phyloP scores from a whole-genome alignment of 2,888 invertebrate genomes.

The Gibbula magus region DNA sequence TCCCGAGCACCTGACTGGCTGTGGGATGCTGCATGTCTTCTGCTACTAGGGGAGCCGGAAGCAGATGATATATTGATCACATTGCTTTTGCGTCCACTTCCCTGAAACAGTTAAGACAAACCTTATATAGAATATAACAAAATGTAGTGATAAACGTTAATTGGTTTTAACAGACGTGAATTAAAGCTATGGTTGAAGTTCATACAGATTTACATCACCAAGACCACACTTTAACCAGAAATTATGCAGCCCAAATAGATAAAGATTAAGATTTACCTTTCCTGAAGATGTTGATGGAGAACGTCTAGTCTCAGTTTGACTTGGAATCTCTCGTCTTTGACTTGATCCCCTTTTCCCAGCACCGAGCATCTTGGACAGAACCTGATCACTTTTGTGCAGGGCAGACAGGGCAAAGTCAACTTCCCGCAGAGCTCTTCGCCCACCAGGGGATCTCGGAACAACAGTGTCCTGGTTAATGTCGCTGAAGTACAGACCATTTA shows the following conservation, averaged over 20 bases:
- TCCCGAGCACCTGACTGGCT: neutral
- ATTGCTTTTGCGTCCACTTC: neutral
- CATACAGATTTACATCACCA: no score
- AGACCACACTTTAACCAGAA: no score
- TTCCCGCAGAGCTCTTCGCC: neutral
- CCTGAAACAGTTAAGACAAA: neutral
- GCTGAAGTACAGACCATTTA: neutral
- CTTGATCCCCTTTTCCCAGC: neutral
- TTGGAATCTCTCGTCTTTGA: neutral
- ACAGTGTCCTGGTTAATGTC: slow-evolving; percentile 3
- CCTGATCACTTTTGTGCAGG: slow-evolving; percentile 6
- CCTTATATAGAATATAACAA: no score
- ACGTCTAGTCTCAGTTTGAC: neutral
- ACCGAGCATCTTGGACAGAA: slow-evolving; percentile 12
- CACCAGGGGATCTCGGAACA: neutral
- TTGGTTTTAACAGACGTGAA: no score
- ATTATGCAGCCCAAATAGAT: no score
- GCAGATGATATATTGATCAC: slow-evolving; percentile 15
- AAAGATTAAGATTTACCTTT: neutral
- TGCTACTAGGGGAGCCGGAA: neutral
- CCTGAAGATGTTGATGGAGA: neutral
- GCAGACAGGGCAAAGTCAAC: slow-evolving; percentile 9
- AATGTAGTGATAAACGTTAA: no score
- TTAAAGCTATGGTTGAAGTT: no score
- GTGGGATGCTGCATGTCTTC: neutral